Evolutionary conservation across 2,888 invertebrate genomes (phyloP).

Genomic region (Cerceris rybyensis): DNA sequence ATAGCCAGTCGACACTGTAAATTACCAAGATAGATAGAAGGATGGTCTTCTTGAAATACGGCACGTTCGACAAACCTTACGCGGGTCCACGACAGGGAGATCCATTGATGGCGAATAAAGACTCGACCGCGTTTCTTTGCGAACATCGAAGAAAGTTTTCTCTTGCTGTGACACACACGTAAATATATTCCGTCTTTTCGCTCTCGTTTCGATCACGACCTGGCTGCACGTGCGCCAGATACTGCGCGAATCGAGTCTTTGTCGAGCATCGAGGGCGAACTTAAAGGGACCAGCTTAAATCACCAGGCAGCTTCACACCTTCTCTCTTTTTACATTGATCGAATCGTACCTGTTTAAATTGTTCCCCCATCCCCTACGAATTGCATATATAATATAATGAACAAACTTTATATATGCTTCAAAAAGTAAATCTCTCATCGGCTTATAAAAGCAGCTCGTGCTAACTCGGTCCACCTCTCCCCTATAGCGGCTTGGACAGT

Average conservation of each 20-base stretch:
- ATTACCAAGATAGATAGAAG: constrained; percentile 29
- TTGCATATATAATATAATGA: constrained; percentile 41
- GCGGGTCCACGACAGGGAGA: constrained; percentile 28
- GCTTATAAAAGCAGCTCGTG: constrained; percentile 32
- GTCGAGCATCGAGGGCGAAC: constrained; percentile 28
- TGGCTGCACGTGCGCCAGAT: neutral
- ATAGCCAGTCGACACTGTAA: constrained; percentile 26
- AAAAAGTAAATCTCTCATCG: constrained; percentile 28
- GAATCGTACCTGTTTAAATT: constrained; percentile 65
- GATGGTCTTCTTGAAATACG: constrained; percentile 27
- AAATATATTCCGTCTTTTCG: too few relatives aligned
- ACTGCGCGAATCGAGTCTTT: constrained; percentile 36
- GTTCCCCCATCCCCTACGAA: constrained; percentile 52
- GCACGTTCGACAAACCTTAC: constrained; percentile 51
- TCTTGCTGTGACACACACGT: neutral
- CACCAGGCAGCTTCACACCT: constrained; percentile 68
- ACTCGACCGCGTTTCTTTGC: constrained; percentile 10
- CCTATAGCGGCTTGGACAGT: constrained; percentile 32
- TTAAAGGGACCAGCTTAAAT: constrained; percentile 62
- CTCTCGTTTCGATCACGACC: neutral
- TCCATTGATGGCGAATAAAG: constrained; percentile 17
- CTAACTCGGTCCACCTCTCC: constrained; percentile 32
- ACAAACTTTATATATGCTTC: constrained; percentile 35
- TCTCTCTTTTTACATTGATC: constrained; percentile 62
- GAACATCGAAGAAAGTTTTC: neutral